A percentile compares a stretch with the other conserved stretches of the same genome.
Conservation (phyloP, 1,140 invertebrate species). For the Stegodyphus mimosarum region DNA sequence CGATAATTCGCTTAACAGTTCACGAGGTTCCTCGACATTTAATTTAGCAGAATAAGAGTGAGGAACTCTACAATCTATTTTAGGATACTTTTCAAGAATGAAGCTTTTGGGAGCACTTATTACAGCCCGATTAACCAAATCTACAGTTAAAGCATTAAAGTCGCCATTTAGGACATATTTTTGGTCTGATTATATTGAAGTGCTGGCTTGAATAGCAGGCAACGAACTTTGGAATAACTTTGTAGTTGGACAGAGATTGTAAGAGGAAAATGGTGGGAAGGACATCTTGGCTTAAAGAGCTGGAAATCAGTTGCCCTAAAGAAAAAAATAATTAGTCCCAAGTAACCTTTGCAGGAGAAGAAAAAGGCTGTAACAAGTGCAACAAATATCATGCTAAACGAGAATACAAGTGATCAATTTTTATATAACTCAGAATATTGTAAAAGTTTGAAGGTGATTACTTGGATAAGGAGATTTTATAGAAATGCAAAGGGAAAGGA, state of each 20-base stretch:
- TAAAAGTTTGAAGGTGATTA: neutral
- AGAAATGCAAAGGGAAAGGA: neutral
- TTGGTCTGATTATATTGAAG: no score
- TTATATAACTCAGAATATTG: slow-evolving; percentile 9
- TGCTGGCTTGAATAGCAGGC: no score
- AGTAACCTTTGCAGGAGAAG: neutral
- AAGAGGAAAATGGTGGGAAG: slow-evolving; percentile 22
- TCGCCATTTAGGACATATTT: no score
- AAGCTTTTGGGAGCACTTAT: no score
- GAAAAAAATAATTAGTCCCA: neutral
- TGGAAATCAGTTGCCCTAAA: neutral
- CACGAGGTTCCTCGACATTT: no score
- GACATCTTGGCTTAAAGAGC: slow-evolving; percentile 6
- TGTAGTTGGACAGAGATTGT: neutral
- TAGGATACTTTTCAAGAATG: no score
- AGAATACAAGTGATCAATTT: neutral
- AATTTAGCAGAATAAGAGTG: no score
- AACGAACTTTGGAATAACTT: no score
- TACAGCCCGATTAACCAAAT: no score
- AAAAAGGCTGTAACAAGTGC: neutral
- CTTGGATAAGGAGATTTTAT: slow-evolving; percentile 4
- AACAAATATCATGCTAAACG: neutral
- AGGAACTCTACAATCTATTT: no score
- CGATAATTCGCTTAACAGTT: no score
- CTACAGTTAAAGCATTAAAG: no score